Conservation (phyloP, 2,888 invertebrate genomes). For the Trissonchulus sp. region DNA sequence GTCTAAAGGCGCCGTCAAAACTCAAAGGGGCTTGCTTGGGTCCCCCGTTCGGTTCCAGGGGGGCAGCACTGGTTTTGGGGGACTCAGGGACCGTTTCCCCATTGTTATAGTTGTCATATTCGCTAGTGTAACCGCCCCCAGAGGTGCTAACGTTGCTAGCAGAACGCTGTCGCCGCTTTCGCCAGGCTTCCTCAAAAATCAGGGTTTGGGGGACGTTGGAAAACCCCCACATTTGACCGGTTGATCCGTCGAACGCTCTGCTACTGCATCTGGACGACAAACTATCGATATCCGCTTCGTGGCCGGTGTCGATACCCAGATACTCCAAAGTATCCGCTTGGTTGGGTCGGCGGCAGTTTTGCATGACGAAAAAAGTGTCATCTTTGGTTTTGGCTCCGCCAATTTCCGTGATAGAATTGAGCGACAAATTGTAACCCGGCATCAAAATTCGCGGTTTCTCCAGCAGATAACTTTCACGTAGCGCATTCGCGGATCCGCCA, state of each 20-base stretch:
- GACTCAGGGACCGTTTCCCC: too few relatives aligned
- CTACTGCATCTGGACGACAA: conserved; percentile 78
- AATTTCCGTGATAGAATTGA: not conserved
- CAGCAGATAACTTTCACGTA: conserved; percentile 24
- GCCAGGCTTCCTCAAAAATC: not conserved
- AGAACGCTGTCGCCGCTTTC: not conserved
- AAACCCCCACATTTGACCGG: not conserved
- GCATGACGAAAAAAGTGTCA: not conserved
- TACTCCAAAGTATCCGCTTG: conserved; percentile 60
- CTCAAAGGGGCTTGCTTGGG: conserved; percentile 53
- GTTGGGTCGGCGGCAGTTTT: not conserved
- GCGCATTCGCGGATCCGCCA: not conserved
- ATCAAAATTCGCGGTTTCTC: conserved; percentile 18
- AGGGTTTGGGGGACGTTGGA: not conserved
- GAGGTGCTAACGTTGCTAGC: not conserved
- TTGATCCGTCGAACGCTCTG: conserved; percentile 62
- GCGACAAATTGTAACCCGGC: conserved; percentile 26
- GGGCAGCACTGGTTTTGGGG: not conserved
- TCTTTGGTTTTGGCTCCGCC: not conserved
- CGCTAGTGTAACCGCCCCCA: conserved; percentile 65
- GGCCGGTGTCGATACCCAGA: conserved; percentile 47
- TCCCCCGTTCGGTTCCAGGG: too few relatives aligned
- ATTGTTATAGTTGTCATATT: conserved; percentile 63
- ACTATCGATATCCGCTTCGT: conserved; percentile 62
- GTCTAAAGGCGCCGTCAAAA: conserved; percentile 55